A percentile compares a stretch with the other conserved stretches of the same genome.
Evolutionary conservation across 2,888 invertebrate species (phyloP).

Genomic region (Callyntrura sp.): DNA sequence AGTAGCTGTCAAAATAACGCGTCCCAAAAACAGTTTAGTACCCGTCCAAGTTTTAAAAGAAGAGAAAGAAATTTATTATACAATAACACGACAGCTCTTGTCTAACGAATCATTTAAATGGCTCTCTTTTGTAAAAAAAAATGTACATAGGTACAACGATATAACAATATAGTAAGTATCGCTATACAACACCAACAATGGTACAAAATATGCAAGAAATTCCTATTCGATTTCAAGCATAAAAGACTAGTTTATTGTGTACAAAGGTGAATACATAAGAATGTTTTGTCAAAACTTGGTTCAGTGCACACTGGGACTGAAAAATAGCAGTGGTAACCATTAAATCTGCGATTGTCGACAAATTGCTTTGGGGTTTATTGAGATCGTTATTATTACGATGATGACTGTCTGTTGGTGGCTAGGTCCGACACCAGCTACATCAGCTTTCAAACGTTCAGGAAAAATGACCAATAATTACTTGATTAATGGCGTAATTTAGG

Average conservation of each 20-base stretch:
- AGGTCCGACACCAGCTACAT: too few relatives aligned
- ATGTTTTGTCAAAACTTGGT: too few relatives aligned
- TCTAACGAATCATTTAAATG: background rate
- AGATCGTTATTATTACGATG: too few relatives aligned
- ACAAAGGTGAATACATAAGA: too few relatives aligned
- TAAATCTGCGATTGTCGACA: too few relatives aligned
- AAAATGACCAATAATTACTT: too few relatives aligned
- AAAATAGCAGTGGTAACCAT: too few relatives aligned
- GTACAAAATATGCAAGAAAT: background rate
- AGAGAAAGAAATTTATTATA: background rate
- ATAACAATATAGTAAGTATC: background rate
- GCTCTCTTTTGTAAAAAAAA: background rate
- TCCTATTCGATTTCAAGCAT: background rate
- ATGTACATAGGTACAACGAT: background rate
- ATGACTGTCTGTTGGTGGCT: too few relatives aligned
- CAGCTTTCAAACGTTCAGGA: too few relatives aligned
- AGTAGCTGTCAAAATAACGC: constrained; percentile 21
- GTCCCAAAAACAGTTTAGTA: background rate
- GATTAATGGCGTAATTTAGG: too few relatives aligned
- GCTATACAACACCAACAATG: background rate
- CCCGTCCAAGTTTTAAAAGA: background rate
- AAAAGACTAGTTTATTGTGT: background rate
- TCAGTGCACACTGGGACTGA: too few relatives aligned
- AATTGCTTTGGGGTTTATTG: too few relatives aligned
- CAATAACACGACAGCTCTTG: background rate